Percentiles rank a stretch among this genome's conserved stretches.
Conservation (phyloP, 2,113 vertebrate species). For the Trogon surrucura region DNA sequence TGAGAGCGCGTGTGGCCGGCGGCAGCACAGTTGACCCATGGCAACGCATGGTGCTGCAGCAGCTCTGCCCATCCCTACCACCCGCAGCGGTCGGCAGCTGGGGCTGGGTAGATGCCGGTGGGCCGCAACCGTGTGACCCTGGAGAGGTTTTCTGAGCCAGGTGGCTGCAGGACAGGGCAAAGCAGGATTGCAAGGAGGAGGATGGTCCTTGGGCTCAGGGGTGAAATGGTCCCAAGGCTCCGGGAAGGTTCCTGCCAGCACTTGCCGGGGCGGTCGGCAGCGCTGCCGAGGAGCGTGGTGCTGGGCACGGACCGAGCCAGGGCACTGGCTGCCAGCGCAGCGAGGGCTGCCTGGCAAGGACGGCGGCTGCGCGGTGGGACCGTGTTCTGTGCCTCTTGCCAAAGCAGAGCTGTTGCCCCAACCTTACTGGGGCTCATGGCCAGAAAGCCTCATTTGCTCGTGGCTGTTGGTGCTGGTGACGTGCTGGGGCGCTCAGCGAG, state of each 20-base stretch:
- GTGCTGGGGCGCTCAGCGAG: accelerated
- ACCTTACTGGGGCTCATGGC: neutral
- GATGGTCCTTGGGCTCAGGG: accelerated
- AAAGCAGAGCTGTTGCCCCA: neutral
- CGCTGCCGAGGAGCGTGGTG: neutral
- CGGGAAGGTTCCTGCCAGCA: neutral
- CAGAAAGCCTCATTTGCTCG: accelerated
- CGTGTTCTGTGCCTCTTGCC: neutral
- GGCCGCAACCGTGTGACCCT: too few species aligned
- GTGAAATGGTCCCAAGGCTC: neutral
- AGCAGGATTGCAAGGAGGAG: neutral
- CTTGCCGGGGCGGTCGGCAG: accelerated
- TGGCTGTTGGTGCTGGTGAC: neutral
- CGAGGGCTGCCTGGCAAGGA: neutral
- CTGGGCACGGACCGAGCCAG: neutral
- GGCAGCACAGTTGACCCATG: neutral
- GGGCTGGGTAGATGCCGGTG: neutral
- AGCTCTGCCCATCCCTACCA: neutral
- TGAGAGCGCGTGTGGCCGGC: accelerated
- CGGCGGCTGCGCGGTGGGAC: neutral
- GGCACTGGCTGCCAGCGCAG: neutral
- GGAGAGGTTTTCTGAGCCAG: neutral
- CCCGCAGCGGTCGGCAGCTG: too few species aligned
- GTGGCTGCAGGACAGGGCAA: too few species aligned
- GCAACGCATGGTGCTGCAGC: neutral